A percentile compares a stretch with the other conserved stretches of the same genome.
Conservation (phyloP, 2,113 vertebrate genomes). For the Phalacrocorax pelagicus region DNA sequence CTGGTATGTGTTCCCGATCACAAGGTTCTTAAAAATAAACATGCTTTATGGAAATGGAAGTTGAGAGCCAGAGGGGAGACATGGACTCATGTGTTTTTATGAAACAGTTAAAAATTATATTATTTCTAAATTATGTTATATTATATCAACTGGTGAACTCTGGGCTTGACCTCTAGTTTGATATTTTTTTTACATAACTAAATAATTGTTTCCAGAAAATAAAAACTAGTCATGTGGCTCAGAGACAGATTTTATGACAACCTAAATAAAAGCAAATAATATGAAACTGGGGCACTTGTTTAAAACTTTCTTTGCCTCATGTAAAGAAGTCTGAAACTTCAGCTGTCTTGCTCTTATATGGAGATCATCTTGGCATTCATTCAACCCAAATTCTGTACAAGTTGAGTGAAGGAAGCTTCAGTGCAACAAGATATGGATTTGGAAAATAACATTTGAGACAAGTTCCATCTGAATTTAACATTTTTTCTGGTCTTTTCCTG, state of each 20-base stretch:
- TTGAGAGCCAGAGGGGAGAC: not conserved
- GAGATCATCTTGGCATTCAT: not conserved
- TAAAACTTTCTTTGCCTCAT: not conserved
- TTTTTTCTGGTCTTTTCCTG: not conserved
- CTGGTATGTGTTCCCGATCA: not conserved
- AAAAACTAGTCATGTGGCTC: not conserved
- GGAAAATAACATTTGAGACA: not conserved
- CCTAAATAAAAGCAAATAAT: not conserved
- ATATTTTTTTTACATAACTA: not conserved
- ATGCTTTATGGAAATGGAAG: not conserved
- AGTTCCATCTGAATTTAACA: not conserved
- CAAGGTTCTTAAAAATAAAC: not conserved
- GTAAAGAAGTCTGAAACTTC: not conserved
- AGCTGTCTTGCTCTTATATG: not conserved
- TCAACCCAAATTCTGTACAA: not conserved
- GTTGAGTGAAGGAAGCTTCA: not conserved
- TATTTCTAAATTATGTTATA: not conserved
- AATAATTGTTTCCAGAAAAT: not conserved
- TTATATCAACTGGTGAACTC: not conserved
- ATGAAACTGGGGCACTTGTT: not conserved
- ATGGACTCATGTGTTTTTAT: too few species aligned
- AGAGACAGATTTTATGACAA: not conserved
- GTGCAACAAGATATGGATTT: not conserved
- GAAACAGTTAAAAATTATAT: not conserved
- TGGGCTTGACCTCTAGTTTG: not conserved